phyloP scores from a whole-genome alignment of 1,140 invertebrate genomes.

The Atta texana region DNA sequence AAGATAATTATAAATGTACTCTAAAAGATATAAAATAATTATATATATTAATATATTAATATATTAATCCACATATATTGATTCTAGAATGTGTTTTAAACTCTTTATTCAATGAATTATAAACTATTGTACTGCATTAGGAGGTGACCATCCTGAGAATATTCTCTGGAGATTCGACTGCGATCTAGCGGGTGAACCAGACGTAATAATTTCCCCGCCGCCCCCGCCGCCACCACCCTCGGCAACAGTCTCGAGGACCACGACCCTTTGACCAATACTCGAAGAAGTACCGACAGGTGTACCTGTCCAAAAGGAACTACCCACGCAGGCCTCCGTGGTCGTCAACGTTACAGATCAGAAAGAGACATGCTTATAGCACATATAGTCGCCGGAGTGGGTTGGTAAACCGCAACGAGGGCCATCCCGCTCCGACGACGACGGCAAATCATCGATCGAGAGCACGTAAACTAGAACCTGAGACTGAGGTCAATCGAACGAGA shows the following conservation, averaged over 20 bases:
- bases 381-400: constrained; percentile 73
- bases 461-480: constrained; percentile 38
- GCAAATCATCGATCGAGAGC: constrained; percentile 58
- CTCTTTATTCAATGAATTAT: background rate
- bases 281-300: constrained; percentile 84
- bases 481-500: constrained; percentile 25
- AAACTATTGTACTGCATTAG: constrained; percentile 67
- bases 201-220: constrained; percentile 83
- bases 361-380: constrained; percentile 84
- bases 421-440: constrained; percentile 67
- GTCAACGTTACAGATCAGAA: constrained; percentile 83
- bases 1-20: too few relatives aligned
- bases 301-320: constrained; percentile 80
- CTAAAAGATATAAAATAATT: too few relatives aligned
- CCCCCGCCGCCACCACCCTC: constrained; percentile 82
- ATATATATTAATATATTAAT: too few relatives aligned
- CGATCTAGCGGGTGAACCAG: constrained; percentile 84
- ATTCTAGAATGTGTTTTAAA: too few relatives aligned
- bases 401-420: constrained; percentile 59
- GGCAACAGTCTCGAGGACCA: constrained; percentile 81
- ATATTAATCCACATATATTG: too few relatives aligned
- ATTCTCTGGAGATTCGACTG: constrained; percentile 85
- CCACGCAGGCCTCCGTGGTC: constrained; percentile 80
- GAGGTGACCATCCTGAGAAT: constrained; percentile 85
- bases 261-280: constrained; percentile 85